Evolutionary conservation across 64 coral and sea anemone species (phyloP).

Genomic region (Hydrozoanthus tunicans): DNA sequence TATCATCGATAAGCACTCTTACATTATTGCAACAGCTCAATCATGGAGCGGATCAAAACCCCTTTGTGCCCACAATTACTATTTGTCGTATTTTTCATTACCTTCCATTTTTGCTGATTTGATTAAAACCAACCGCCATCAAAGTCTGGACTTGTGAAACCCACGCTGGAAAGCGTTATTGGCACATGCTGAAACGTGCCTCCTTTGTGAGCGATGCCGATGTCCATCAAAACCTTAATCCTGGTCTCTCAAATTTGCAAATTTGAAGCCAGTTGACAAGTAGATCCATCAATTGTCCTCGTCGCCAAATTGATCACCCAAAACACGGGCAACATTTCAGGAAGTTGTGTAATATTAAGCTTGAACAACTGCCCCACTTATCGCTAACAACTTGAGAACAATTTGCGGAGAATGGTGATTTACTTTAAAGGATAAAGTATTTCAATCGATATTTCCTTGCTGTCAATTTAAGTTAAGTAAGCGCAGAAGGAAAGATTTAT

Average conservation of each 20-base stretch:
- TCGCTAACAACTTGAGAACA: slow-evolving; percentile 33
- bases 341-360: slow-evolving; percentile 57
- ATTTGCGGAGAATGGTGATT: slow-evolving; percentile 55
- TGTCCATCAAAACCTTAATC: slow-evolving; percentile 61
- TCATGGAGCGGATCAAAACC: slow-evolving; percentile 46
- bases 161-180: slow-evolving; percentile 51
- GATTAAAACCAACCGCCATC: slow-evolving; percentile 61
- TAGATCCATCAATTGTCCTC: slow-evolving; percentile 57
- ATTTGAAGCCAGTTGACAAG: slow-evolving; percentile 56
- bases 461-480: slow-evolving; percentile 43
- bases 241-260: slow-evolving; percentile 49
- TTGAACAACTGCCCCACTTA: slow-evolving; percentile 31
- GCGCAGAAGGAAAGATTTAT: slow-evolving; percentile 46
- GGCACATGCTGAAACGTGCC: slow-evolving; percentile 57
- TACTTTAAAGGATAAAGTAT: slow-evolving; percentile 38
- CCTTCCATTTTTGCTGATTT: slow-evolving; percentile 56
- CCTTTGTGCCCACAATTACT: slow-evolving; percentile 55
- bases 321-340: slow-evolving; percentile 58
- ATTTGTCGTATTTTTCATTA: slow-evolving; percentile 64
- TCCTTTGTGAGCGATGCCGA: slow-evolving; percentile 45
- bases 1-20: slow-evolving; percentile 39
- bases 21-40: slow-evolving; percentile 51
- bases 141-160: not conserved
- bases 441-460: slow-evolving; percentile 30
- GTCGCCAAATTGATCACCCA: slow-evolving; percentile 51